phyloP scores from a whole-genome alignment of 2,113 vertebrate species.

The Neopipo cinnamomea region DNA sequence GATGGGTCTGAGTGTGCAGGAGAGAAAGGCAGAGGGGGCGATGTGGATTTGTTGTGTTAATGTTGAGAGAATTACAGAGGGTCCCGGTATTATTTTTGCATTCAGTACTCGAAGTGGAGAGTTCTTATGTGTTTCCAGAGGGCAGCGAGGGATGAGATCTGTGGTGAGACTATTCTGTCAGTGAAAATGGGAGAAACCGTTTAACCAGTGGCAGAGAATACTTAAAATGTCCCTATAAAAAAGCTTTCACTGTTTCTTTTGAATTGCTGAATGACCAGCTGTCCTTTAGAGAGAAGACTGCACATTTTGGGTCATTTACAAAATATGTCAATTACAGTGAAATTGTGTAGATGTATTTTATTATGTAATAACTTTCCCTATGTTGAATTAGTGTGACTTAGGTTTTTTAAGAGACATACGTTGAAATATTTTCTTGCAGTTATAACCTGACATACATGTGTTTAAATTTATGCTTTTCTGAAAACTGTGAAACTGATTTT shows the following conservation, averaged over 20 bases:
- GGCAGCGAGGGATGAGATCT: neutral
- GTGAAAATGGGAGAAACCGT: neutral
- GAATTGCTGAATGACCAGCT: neutral
- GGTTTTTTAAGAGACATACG: neutral
- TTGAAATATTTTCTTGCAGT: neutral
- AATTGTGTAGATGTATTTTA: neutral
- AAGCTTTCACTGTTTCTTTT: neutral
- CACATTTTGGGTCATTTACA: neutral
- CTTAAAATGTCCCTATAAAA: neutral
- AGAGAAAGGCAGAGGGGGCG: neutral
- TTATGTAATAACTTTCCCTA: neutral
- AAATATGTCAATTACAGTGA: neutral
- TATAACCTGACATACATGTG: neutral
- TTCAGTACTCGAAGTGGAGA: neutral
- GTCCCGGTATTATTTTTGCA: neutral
- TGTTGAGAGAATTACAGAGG: neutral
- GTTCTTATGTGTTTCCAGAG: neutral
- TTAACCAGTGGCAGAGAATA: neutral
- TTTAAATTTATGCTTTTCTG: neutral
- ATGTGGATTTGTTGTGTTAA: neutral
- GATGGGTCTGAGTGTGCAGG: neutral
- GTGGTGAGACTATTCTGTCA: neutral
- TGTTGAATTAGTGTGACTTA: neutral
- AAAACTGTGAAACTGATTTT: neutral
- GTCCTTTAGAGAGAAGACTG: neutral